These are phyloP conservation scores for Drosophila jambulina DNA, from an alignment of 1,140 invertebrate species.

Conservation along the genomic window DNA sequence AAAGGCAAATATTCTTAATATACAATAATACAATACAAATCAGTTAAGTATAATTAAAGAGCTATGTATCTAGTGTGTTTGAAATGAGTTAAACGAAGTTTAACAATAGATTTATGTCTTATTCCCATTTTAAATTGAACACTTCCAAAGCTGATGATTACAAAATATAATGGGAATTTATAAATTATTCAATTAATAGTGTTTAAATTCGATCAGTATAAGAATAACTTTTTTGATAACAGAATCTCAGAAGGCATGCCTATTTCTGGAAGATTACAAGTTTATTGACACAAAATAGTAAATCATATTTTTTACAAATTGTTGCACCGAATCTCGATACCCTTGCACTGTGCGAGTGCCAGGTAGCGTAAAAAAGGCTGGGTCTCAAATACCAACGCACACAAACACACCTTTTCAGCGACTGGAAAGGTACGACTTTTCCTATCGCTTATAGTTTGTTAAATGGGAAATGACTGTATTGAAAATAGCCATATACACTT, in stretches of 20 bases:
- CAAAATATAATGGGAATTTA: neutral
- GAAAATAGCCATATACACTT: slow-evolving; percentile 35
- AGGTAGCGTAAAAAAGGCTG: slow-evolving; percentile 7
- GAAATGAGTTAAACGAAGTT: neutral
- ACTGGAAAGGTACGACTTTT: neutral
- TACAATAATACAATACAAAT: neutral
- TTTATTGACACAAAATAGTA: neutral
- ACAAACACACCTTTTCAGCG: slow-evolving; percentile 4
- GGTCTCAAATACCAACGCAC: slow-evolving; percentile 13
- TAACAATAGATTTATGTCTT: neutral
- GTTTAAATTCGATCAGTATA: neutral
- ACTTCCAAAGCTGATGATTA: neutral
- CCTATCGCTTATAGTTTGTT: slow-evolving; percentile 3
- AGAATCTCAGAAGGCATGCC: neutral
- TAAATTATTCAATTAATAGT: neutral
- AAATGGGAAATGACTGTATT: neutral
- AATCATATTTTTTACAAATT: neutral
- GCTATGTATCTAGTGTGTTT: neutral
- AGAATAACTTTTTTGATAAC: neutral
- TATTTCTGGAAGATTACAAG: too few species aligned
- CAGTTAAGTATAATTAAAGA: neutral
- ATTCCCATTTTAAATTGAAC: neutral
- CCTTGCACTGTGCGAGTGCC: neutral
- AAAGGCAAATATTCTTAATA: too few species aligned
- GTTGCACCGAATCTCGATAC: neutral